Percentiles rank a stretch among this genome's conserved stretches.
These are phyloP conservation scores for Cheilosia grossa DNA, from an alignment of 2,888 invertebrate species.

Conservation along the genomic window DNA sequence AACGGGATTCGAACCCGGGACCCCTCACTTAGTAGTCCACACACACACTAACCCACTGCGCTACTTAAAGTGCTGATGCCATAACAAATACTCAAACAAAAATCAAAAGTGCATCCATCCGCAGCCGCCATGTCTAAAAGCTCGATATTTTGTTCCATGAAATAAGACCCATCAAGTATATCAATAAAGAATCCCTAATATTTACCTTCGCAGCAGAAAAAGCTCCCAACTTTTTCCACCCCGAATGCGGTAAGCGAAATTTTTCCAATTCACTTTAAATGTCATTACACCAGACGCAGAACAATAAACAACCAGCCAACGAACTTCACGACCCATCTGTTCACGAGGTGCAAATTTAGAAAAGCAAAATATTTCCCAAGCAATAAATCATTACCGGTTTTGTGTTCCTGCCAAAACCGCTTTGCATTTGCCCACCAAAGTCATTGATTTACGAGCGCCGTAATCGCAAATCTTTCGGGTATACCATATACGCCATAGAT, in stretches of 20 bases:
- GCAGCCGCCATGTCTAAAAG: too few species aligned
- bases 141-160: not conserved
- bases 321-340: slow-evolving; percentile 64
- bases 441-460: slow-evolving; percentile 68
- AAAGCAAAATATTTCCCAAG: slow-evolving; percentile 62
- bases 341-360: slow-evolving; percentile 64
- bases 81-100: too few species aligned
- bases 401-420: slow-evolving; percentile 70
- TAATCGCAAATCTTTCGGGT: slow-evolving; percentile 59
- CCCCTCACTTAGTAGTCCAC: too few species aligned
- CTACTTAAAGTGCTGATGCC: too few species aligned
- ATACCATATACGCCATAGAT: slow-evolving; percentile 25
- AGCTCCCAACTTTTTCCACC: not conserved
- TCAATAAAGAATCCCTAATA: not conserved
- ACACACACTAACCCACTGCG: too few species aligned
- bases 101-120: too few species aligned
- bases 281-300: slow-evolving; percentile 43
- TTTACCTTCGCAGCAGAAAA: not conserved
- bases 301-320: slow-evolving; percentile 58
- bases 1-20: too few species aligned
- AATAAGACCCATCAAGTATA: not conserved
- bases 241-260: slow-evolving; percentile 25
- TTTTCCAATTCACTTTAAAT: slow-evolving; percentile 58
- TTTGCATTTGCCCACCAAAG: slow-evolving; percentile 47
- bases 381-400: slow-evolving; percentile 72